Percentiles rank a stretch among this genome's conserved stretches.
These are phyloP conservation scores for Tachystola acroxantha DNA, from an alignment of 2,888 invertebrate species.

Conservation along the genomic window DNA sequence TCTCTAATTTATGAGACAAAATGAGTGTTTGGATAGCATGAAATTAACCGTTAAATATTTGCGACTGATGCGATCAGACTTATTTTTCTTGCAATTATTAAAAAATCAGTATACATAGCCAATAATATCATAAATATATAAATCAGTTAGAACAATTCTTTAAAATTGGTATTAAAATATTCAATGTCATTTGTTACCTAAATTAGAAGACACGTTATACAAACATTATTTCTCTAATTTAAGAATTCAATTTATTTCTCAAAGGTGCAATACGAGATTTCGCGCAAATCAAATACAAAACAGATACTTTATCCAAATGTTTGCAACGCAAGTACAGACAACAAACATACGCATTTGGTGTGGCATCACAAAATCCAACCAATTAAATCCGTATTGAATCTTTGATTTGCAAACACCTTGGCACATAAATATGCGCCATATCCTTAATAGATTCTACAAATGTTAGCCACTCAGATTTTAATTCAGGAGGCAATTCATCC, in stretches of 20 bases:
- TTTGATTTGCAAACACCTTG: neutral
- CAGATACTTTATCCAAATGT: too few relatives aligned
- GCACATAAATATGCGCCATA: neutral
- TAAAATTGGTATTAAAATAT: neutral
- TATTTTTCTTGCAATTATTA: too few relatives aligned
- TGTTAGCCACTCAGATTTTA: neutral
- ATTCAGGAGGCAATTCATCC: neutral
- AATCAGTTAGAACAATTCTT: neutral
- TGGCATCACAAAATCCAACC: conserved; percentile 1
- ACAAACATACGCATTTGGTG: conserved; percentile 7
- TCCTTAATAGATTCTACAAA: too few relatives aligned
- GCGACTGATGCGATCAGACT: too few relatives aligned
- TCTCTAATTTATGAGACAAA: neutral
- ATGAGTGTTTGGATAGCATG: neutral
- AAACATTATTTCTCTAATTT: conserved; percentile 5
- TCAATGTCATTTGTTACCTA: neutral
- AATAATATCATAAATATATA: neutral
- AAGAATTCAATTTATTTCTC: conserved; percentile 4
- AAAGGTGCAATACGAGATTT: conserved; percentile 10
- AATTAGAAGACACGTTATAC: neutral
- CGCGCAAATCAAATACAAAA: conserved; percentile 8
- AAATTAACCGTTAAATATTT: neutral
- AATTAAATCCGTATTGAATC: neutral
- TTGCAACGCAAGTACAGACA: too few relatives aligned
- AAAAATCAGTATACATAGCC: neutral